Conservation (phyloP, 2,113 vertebrate species). For the Corvus moneduloides region DNA sequence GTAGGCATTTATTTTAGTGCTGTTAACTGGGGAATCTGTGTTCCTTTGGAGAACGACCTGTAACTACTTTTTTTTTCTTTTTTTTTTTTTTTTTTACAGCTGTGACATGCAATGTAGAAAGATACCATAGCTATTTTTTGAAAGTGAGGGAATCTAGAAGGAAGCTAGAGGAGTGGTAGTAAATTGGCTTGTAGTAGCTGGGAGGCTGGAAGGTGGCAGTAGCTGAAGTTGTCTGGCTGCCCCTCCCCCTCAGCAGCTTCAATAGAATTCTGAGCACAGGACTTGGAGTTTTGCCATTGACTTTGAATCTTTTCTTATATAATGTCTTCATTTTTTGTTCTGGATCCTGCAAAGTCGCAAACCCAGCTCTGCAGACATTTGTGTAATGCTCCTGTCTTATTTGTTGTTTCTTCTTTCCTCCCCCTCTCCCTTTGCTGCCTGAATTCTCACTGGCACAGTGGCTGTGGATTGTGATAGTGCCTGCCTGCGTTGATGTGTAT, state of each 20-base stretch:
- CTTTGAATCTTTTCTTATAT: slow-evolving; percentile 27
- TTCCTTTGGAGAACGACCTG: neutral
- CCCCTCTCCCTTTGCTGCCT: neutral
- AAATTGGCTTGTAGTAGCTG: neutral
- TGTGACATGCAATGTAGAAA: neutral
- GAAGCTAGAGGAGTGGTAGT: neutral
- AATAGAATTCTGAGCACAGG: neutral
- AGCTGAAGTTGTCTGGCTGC: neutral
- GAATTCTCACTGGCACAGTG: neutral
- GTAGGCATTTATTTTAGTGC: neutral
- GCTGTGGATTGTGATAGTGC: neutral
- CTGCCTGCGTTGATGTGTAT: neutral
- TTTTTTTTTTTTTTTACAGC: neutral
- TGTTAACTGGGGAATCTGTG: neutral
- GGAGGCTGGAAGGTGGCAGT: neutral
- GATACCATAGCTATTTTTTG: neutral
- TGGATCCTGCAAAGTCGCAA: neutral
- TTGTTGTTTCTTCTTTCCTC: neutral
- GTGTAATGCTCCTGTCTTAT: neutral
- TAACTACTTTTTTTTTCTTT: neutral
- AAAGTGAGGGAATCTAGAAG: neutral
- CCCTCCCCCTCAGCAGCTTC: neutral
- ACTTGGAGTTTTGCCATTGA: slow-evolving; percentile 29
- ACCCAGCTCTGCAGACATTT: neutral
- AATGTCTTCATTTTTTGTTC: slow-evolving; percentile 24